A percentile compares a stretch with the other conserved stretches of the same genome.
phyloP scores from a whole-genome alignment of 2,888 invertebrate genomes.

The Pseudococcus viburni region DNA sequence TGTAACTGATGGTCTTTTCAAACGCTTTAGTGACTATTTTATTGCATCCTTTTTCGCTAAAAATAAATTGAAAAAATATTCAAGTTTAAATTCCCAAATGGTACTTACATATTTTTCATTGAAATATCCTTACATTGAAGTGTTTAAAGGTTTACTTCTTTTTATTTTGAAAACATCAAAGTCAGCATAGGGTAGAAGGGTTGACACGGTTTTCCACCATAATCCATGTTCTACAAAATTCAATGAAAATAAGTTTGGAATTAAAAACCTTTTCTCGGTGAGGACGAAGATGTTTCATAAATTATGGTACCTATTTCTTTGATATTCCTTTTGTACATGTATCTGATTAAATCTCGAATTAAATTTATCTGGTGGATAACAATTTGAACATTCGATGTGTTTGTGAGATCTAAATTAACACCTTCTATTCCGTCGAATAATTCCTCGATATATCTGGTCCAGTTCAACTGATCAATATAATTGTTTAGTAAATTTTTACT shows the following conservation, averaged over 20 bases:
- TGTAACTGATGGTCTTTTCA: slow-evolving; percentile 69
- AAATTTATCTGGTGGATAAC: slow-evolving; percentile 76
- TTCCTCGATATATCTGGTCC: slow-evolving; percentile 78
- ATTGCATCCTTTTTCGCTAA: slow-evolving; percentile 76
- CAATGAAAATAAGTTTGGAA: neutral
- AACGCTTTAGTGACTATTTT: slow-evolving; percentile 71
- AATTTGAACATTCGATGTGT: slow-evolving; percentile 74
- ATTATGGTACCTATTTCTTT: neutral
- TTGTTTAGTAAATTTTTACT: no score
- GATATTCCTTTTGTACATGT: slow-evolving; percentile 71
- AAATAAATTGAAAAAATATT: slow-evolving; percentile 70
- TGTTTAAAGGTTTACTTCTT: neutral
- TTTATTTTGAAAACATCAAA: neutral
- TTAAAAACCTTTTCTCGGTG: neutral
- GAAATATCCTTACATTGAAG: neutral
- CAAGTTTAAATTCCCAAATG: no score
- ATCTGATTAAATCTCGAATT: slow-evolving; percentile 76
- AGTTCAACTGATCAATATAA: slow-evolving; percentile 70
- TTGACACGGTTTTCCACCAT: neutral
- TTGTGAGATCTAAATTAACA: slow-evolving; percentile 73
- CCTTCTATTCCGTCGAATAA: slow-evolving; percentile 75
- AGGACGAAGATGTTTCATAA: no score
- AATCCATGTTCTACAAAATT: neutral
- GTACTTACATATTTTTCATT: neutral
- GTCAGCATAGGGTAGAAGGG: neutral